Base-by-base conservation (phyloP, 1,140 invertebrate genomes). In the Drosophila eugracilis region DNA sequence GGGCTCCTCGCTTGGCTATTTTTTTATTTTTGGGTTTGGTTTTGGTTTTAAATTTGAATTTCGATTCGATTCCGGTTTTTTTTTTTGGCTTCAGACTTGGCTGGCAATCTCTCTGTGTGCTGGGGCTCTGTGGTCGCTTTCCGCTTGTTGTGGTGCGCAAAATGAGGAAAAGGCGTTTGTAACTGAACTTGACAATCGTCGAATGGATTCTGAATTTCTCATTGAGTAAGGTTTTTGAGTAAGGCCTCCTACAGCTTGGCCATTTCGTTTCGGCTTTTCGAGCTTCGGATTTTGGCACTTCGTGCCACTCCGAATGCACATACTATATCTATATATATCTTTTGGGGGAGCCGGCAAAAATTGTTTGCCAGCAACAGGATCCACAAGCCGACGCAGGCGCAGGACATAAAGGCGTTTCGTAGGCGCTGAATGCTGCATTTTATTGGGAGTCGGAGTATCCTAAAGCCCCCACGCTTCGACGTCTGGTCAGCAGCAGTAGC, bases 151-250 rank as follows among this genome's bases (percentile, higher is more conserved):
- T 71, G 63, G 63, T 84, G 65, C 73, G 66, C 70, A 75, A 84
- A 89, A 89, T 80, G 79, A 69, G 77, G 63, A 81, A 89, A 85
- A 80, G 79, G 79, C 79, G 57, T 74, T 62, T 74, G 57, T 75
- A 89, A 89, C 74, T 80, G 79, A 89, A 85, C 85, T 78, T 89
- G 75, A 89, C 80, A 89, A 75, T 84, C 70, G 85, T 80, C 85
- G 71, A 85, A 89, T 80, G 85, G 77, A 81, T 89, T 89, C 85
- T 89, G 85, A 89, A 78, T 85, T 89, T 89, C 79, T 75, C 80
- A 85, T 89, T 89, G 85, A 81, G 85, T 72, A 89, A 89, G 85
- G 85, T 85, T 89, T 70, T 70, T 32, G 62, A 67, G 75, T 70
- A 59, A 32, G 36, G 32, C 52, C 58, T 32, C 30, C 47, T 21